Conservation (phyloP, 2,888 invertebrate genomes). For the Hoplodrina blanda region DNA sequence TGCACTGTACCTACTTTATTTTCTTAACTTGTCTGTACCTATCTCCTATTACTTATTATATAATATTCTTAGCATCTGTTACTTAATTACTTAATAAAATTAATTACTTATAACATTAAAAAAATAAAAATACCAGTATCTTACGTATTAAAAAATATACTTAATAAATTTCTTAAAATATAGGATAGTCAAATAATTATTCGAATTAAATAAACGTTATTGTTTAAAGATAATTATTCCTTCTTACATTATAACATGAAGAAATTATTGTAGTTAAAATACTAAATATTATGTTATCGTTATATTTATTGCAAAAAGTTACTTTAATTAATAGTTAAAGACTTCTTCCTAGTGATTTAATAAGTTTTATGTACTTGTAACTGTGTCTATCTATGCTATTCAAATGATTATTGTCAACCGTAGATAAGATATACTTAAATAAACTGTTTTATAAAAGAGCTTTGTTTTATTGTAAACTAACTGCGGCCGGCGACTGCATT, state of each 20-base stretch:
- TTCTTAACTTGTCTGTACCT: background rate
- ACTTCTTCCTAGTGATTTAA: slow-evolving; percentile 49
- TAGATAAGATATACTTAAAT: slow-evolving; percentile 61
- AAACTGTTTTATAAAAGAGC: slow-evolving; percentile 53
- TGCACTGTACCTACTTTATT: background rate
- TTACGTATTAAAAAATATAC: slow-evolving; percentile 28
- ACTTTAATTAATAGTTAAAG: slow-evolving; percentile 44
- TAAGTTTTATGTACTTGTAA: slow-evolving; percentile 48
- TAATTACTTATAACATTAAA: background rate
- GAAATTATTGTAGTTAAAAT: slow-evolving; percentile 19
- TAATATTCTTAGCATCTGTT: slow-evolving; percentile 4
- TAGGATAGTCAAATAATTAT: slow-evolving; percentile 19
- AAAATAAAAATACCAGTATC: slow-evolving; percentile 18
- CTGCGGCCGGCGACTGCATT: no score
- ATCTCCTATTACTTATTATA: background rate
- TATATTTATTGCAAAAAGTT: slow-evolving; percentile 38
- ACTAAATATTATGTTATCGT: slow-evolving; percentile 41
- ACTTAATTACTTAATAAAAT: background rate
- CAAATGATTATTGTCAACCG: slow-evolving; percentile 59
- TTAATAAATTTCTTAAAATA: slow-evolving; percentile 16
- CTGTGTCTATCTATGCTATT: slow-evolving; percentile 56
- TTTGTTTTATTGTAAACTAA: slow-evolving; percentile 31
- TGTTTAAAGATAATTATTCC: slow-evolving; percentile 16
- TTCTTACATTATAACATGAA: slow-evolving; percentile 15
- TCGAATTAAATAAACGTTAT: slow-evolving; percentile 26